Conservation (phyloP, 2,797 vertebrate species). For the Uromys caudimaculatus region DNA sequence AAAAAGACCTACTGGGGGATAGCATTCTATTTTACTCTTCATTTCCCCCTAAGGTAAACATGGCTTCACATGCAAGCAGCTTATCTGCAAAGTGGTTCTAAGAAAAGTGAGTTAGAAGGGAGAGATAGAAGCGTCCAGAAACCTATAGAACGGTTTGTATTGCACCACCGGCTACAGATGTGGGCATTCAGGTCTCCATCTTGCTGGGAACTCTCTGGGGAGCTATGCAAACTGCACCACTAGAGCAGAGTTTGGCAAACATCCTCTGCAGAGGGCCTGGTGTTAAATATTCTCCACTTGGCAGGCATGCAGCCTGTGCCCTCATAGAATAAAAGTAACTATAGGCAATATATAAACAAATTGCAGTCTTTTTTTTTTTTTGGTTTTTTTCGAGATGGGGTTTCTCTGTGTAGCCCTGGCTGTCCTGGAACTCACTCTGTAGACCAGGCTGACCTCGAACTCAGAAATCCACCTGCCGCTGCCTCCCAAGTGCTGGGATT, state of each 20-base stretch:
- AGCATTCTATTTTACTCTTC: neutral
- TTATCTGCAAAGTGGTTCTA: constrained; percentile 4
- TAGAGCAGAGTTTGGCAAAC: neutral
- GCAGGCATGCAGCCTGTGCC: neutral
- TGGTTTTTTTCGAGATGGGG: too few species aligned
- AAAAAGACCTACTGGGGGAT: neutral
- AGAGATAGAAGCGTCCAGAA: neutral
- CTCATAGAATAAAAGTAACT: neutral
- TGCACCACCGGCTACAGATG: neutral
- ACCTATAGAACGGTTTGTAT: too few species aligned
- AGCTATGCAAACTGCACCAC: neutral
- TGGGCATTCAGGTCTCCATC: neutral
- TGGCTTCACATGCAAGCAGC: neutral
- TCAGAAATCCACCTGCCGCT: too few species aligned
- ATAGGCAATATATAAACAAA: neutral
- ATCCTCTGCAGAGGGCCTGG: neutral
- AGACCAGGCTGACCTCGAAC: too few species aligned
- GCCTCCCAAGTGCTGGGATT: too few species aligned
- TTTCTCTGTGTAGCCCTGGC: too few species aligned
- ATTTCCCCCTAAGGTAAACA: neutral
- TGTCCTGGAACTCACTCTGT: too few species aligned
- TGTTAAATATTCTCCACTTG: neutral
- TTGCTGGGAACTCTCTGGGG: neutral
- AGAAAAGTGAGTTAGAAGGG: neutral
- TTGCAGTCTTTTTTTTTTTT: too few species aligned